Conservation (phyloP, 1,140 invertebrate genomes). For the Ceratitis capitata region DNA sequence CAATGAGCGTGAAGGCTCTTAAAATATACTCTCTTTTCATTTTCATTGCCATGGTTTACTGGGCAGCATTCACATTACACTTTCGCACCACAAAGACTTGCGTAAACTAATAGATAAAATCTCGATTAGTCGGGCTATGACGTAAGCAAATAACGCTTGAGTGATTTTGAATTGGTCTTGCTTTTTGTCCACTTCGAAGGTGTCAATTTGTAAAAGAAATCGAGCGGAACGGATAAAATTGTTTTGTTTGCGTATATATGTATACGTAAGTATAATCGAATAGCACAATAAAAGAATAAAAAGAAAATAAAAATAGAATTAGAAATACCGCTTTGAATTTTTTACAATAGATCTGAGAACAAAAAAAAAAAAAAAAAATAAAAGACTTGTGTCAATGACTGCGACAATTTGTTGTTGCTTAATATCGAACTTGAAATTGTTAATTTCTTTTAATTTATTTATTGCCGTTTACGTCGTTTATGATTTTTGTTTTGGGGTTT, state of each 20-base stretch:
- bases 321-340: not conserved
- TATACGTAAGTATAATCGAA: not conserved
- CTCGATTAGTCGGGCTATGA: not conserved
- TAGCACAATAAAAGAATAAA: not conserved
- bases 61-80: not conserved
- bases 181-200: not conserved
- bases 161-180: not conserved
- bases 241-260: not conserved
- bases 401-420: not conserved
- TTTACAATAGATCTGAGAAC: too few relatives aligned
- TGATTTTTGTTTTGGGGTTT: not conserved
- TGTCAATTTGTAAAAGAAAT: constrained; percentile 6
- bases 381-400: constrained; percentile 18
- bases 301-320: not conserved
- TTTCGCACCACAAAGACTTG: not conserved
- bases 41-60: too few relatives aligned
- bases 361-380: not conserved
- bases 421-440: not conserved
- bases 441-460: not conserved
- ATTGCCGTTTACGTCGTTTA: not conserved
- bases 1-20: too few relatives aligned
- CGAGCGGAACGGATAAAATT: not conserved
- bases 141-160: not conserved
- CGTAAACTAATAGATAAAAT: not conserved
- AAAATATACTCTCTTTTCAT: too few relatives aligned